Evolutionary conservation across 1,140 invertebrate species (phyloP).

Genomic region (Caenorhabditis latens): DNA sequence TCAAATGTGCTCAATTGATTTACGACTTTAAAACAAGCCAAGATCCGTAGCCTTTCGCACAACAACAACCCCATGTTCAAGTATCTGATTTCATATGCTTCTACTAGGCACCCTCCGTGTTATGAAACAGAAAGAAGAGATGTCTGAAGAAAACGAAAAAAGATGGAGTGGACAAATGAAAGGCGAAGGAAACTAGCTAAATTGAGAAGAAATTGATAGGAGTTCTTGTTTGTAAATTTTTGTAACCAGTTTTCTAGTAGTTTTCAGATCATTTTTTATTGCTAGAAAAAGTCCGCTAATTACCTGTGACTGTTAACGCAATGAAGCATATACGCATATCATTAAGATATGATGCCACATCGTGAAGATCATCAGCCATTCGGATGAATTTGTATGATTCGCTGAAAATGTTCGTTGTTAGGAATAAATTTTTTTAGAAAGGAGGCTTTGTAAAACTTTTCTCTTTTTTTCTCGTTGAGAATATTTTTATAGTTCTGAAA

Average conservation of each 20-base stretch:
- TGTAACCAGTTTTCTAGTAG: not conserved
- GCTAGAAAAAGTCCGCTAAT: not conserved
- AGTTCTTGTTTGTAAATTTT: not conserved
- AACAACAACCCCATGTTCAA: slow-evolving; percentile 47
- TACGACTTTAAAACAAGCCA: slow-evolving; percentile 47
- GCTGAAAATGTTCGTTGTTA: slow-evolving; percentile 62
- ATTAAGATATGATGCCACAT: slow-evolving; percentile 70
- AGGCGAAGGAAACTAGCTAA: not conserved
- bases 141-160: not conserved
- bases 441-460: not conserved
- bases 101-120: not conserved
- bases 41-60: slow-evolving; percentile 8
- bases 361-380: slow-evolving; percentile 74
- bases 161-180: not conserved
- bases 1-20: slow-evolving; percentile 52
- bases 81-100: slow-evolving; percentile 54
- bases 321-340: slow-evolving; percentile 69
- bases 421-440: not conserved
- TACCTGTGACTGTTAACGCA: slow-evolving; percentile 39
- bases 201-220: not conserved
- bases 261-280: not conserved
- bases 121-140: slow-evolving; percentile 28
- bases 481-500: not conserved
- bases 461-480: not conserved
- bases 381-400: slow-evolving; percentile 76